These are phyloP conservation scores for Malthinus flaveolus DNA, from an alignment of 2,888 invertebrate genomes.

Conservation along the genomic window DNA sequence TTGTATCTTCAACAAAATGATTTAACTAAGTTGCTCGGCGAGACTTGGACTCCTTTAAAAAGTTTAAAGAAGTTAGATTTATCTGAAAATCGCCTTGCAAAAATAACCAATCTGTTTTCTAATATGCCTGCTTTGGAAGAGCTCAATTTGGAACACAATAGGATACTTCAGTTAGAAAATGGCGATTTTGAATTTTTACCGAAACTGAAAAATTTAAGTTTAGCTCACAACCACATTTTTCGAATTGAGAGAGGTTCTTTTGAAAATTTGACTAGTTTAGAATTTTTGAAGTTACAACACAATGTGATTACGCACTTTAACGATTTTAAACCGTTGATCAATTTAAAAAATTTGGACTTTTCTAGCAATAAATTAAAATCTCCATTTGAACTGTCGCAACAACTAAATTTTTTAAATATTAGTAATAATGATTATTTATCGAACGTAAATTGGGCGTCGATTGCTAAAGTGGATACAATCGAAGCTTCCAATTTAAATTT, in stretches of 20 bases:
- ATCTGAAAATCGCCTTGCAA: conserved; percentile 7
- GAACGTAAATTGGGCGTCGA: background rate
- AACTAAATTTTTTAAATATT: conserved; percentile 7
- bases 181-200: background rate
- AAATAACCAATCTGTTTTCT: conserved; percentile 1
- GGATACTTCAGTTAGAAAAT: background rate
- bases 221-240: conserved; percentile 8
- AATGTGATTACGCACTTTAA: conserved; percentile 5
- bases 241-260: conserved; percentile 6
- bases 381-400: conserved; percentile 8
- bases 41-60: conserved; percentile 1
- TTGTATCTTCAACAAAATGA: conserved; percentile 5
- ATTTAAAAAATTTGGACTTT: conserved; percentile 10
- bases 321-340: background rate
- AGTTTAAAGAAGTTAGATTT: conserved; percentile 12
- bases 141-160: conserved; percentile 9
- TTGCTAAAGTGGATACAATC: conserved; percentile 3
- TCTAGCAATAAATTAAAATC: conserved; percentile 8
- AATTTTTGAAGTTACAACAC: conserved; percentile 2
- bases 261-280: background rate
- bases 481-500: conserved; percentile 7
- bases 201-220: conserved; percentile 5
- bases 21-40: background rate
- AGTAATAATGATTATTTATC: conserved; percentile 8
- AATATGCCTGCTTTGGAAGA: conserved; percentile 2